These are phyloP conservation scores for Sesamia inferens DNA, from an alignment of 2,888 invertebrate genomes.

Conservation along the genomic window DNA sequence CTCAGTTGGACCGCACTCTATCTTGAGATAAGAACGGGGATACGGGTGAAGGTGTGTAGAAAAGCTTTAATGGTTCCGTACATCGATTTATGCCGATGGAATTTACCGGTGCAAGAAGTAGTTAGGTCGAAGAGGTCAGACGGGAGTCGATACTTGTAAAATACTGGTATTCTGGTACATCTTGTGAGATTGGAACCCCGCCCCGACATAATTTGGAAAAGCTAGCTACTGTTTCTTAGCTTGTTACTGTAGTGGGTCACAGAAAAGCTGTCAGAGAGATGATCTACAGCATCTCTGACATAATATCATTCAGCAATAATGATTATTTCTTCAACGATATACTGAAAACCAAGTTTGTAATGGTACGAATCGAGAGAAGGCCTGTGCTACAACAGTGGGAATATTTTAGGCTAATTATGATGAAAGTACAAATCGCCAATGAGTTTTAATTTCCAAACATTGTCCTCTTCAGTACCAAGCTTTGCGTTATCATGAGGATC, in stretches of 20 bases:
- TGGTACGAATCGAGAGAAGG: not conserved
- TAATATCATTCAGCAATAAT: not conserved
- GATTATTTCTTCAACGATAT: not conserved
- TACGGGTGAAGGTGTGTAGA: conserved; percentile 49
- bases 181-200: conserved; percentile 49
- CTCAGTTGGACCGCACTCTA: conserved; percentile 49
- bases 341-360: no score
- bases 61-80: conserved; percentile 60
- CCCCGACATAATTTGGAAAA: conserved; percentile 49
- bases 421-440: not conserved
- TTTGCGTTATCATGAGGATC: not conserved
- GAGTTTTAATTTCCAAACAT: no score
- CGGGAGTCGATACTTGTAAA: conserved; percentile 49
- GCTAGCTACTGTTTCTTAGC: conserved; percentile 17
- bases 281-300: not conserved
- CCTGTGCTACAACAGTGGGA: no score
- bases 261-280: not conserved
- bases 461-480: not conserved
- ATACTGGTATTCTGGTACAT: conserved; percentile 40
- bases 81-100: conserved; percentile 46
- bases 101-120: conserved; percentile 43
- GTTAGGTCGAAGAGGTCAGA: conserved; percentile 46
- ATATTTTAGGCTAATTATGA: no score
- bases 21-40: conserved; percentile 59
- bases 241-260: not conserved